phyloP scores from a whole-genome alignment of 1,140 invertebrate species.

The Aphelinus certus region DNA sequence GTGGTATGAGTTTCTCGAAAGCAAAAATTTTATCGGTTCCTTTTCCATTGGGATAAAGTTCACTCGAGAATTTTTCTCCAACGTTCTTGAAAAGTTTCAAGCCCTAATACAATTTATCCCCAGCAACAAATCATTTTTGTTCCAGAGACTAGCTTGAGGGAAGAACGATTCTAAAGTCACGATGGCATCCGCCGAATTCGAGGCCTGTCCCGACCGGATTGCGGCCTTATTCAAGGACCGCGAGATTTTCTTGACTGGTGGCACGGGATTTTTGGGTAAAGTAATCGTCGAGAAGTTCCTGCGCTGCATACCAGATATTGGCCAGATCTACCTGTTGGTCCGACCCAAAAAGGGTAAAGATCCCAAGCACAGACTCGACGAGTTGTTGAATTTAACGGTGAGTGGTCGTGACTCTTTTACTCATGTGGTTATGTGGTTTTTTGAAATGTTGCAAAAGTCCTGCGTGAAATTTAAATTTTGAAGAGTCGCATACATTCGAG shows the following conservation, averaged over 20 bases:
- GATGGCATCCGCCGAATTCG: constrained; percentile 39
- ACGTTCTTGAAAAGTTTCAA: too few relatives aligned
- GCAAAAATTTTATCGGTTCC: too few relatives aligned
- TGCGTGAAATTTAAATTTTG: too few relatives aligned
- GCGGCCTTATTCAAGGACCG: constrained; percentile 60
- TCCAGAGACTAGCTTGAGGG: constrained; percentile 1
- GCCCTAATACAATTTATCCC: too few relatives aligned
- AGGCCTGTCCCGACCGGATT: constrained; percentile 60
- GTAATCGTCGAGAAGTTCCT: constrained; percentile 78
- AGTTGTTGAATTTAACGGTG: constrained; percentile 76
- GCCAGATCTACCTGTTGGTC: constrained; percentile 80
- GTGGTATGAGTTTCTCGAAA: too few relatives aligned
- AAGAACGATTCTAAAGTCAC: constrained; percentile 3
- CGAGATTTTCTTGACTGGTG: constrained; percentile 69
- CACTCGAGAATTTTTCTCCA: too few relatives aligned
- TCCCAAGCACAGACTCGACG: constrained; percentile 74
- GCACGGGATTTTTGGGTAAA: constrained; percentile 78
- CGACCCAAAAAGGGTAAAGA: constrained; percentile 82
- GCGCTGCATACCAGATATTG: constrained; percentile 73
- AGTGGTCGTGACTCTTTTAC: constrained; percentile 5
- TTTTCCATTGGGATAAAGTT: too few relatives aligned
- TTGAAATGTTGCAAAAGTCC: too few relatives aligned
- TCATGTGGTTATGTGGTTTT: too few relatives aligned
- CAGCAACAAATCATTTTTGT: background rate
- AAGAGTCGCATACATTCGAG: too few relatives aligned